Evolutionary conservation across 1,140 invertebrate species (phyloP).

Genomic region (Heliconius hermathena): DNA sequence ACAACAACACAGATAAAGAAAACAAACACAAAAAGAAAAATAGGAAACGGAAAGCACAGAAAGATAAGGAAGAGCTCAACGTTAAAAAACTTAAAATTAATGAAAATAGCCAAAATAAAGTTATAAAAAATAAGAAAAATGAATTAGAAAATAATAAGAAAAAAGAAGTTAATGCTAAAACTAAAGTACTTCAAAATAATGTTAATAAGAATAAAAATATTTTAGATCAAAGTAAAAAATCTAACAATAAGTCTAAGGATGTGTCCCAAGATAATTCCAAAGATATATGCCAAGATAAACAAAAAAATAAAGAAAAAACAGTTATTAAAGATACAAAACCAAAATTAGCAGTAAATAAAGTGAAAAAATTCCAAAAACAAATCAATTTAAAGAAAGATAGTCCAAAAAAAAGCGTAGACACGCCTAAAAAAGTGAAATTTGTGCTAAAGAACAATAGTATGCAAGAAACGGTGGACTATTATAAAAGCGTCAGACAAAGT

Average conservation of each 20-base stretch:
- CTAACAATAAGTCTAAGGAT: too few species aligned
- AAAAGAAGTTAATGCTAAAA: slow-evolving; percentile 30
- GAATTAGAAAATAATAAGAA: slow-evolving; percentile 34
- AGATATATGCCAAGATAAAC: neutral
- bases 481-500: slow-evolving; percentile 85
- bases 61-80: slow-evolving; percentile 2
- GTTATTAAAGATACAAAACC: slow-evolving; percentile 30
- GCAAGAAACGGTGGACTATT: slow-evolving; percentile 87
- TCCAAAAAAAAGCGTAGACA: slow-evolving; percentile 43
- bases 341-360: slow-evolving; percentile 56
- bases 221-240: too few species aligned
- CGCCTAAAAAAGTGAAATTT: slow-evolving; percentile 84
- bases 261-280: neutral
- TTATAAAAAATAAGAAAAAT: slow-evolving; percentile 25
- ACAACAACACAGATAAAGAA: slow-evolving; percentile 45
- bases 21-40: slow-evolving; percentile 48
- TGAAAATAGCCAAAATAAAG: neutral
- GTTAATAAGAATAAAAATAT: slow-evolving; percentile 4
- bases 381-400: slow-evolving; percentile 37
- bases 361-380: slow-evolving; percentile 60
- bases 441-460: slow-evolving; percentile 85
- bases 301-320: slow-evolving; percentile 36
- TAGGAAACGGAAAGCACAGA: slow-evolving; percentile 34
- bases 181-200: slow-evolving; percentile 19
- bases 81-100: slow-evolving; percentile 40